Percentiles rank a stretch among this genome's conserved stretches.
These are phyloP conservation scores for Bilobella aurantiaca DNA, from an alignment of 1,140 invertebrate genomes.

Conservation along the genomic window DNA sequence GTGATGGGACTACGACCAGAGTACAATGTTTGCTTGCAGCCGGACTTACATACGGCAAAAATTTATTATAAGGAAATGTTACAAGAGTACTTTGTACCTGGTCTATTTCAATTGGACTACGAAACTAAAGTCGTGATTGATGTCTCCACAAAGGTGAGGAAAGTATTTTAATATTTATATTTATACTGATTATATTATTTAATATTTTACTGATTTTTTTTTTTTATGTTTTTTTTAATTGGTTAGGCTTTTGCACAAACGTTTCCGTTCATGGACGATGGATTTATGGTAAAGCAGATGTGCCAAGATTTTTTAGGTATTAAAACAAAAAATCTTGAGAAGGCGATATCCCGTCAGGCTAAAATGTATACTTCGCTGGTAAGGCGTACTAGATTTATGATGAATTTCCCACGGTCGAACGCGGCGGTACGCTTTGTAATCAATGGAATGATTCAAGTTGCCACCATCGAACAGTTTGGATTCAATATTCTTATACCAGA, in stretches of 20 bases:
- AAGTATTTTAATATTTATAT: too few species aligned
- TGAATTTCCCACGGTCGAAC: neutral
- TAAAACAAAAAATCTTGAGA: neutral
- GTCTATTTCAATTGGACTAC: neutral
- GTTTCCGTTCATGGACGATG: conserved; percentile 10
- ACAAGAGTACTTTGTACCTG: neutral
- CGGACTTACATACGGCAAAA: neutral
- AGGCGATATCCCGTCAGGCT: neutral
- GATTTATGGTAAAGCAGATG: neutral
- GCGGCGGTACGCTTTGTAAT: neutral
- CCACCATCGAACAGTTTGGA: neutral
- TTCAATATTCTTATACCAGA: neutral
- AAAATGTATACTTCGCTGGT: neutral
- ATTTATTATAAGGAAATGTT: neutral
- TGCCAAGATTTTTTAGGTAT: neutral
- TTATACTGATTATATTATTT: too few species aligned
- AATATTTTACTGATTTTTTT: too few species aligned
- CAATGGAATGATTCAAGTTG: neutral
- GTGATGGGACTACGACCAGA: neutral
- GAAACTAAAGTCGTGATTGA: neutral
- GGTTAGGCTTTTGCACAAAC: conserved; percentile 3
- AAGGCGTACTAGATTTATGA: neutral
- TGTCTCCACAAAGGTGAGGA: neutral
- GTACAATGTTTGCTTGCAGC: neutral
- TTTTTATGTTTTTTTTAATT: too few species aligned